phyloP scores from a whole-genome alignment of 2,797 vertebrate species.

The Paedocypris micromegethes region DNA sequence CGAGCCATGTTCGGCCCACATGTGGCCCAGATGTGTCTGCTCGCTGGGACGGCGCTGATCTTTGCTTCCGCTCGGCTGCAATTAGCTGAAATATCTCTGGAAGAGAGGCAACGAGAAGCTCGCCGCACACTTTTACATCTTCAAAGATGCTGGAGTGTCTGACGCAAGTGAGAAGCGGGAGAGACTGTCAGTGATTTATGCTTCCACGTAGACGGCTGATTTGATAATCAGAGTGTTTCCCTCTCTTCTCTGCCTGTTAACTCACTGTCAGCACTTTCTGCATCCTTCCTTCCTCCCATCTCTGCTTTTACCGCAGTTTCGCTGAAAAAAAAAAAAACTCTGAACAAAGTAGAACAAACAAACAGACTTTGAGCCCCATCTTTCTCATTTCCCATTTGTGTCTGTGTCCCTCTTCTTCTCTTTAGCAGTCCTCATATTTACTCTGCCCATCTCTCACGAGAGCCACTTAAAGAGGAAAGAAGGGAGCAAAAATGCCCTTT shows the following conservation, averaged over 20 bases:
- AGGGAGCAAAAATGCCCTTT: not conserved
- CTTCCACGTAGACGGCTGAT: slow-evolving; percentile 64
- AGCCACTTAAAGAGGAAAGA: slow-evolving; percentile 3
- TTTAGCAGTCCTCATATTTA: slow-evolving; percentile 22
- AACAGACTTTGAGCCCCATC: slow-evolving; percentile 1
- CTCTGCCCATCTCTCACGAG: slow-evolving; percentile 31
- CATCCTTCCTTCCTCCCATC: not conserved
- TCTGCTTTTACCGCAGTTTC: slow-evolving; percentile 14
- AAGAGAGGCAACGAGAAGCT: not conserved
- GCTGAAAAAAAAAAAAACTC: not conserved
- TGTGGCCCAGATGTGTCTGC: too few relatives aligned
- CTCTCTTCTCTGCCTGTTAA: slow-evolving; percentile 55
- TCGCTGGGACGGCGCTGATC: too few relatives aligned
- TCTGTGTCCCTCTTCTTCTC: slow-evolving; percentile 5
- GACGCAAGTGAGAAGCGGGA: slow-evolving; percentile 53
- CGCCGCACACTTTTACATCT: not conserved
- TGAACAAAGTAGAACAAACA: slow-evolving; percentile 25
- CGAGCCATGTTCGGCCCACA: too few relatives aligned
- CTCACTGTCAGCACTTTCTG: slow-evolving; percentile 65
- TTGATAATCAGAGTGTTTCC: slow-evolving; percentile 71
- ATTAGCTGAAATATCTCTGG: not conserved
- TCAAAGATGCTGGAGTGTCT: slow-evolving; percentile 48
- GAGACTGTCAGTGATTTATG: slow-evolving; percentile 63
- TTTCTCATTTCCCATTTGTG: slow-evolving; percentile 15
- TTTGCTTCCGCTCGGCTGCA: not conserved